phyloP scores from a whole-genome alignment of 2,797 vertebrate genomes.

The Amblyopsis hoosieri region DNA sequence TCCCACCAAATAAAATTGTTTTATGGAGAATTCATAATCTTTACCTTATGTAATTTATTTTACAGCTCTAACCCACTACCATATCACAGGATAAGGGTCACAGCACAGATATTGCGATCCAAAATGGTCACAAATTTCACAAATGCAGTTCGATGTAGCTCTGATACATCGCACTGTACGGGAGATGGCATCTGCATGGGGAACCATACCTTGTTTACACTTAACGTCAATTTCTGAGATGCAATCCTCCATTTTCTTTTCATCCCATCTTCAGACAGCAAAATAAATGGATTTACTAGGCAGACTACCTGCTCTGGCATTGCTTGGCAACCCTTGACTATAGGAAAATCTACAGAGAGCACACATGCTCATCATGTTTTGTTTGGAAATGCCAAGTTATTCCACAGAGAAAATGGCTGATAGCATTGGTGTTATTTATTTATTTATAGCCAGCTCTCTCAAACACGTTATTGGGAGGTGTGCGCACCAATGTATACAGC shows the following conservation, averaged over 20 bases:
- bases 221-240: constrained; percentile 1
- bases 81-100: too few relatives aligned
- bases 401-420: constrained; percentile 48
- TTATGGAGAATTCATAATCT: too few relatives aligned
- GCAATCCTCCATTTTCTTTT: constrained; percentile 18
- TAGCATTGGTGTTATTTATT: constrained; percentile 32
- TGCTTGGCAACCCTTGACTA: constrained; percentile 35
- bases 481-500: constrained; percentile 52
- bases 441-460: constrained; percentile 9
- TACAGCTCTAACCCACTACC: too few relatives aligned
- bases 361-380: constrained; percentile 21
- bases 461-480: constrained; percentile 39
- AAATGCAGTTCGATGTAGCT: not conserved
- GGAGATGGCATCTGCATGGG: not conserved
- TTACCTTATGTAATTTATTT: too few relatives aligned
- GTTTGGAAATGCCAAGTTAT: constrained; percentile 43
- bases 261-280: constrained; percentile 9
- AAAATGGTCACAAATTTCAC: too few relatives aligned
- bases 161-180: not conserved
- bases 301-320: constrained; percentile 42
- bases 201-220: not conserved
- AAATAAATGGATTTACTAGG: constrained; percentile 30
- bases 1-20: too few relatives aligned
- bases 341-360: constrained; percentile 36
- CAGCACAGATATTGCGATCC: too few relatives aligned